phyloP scores from a whole-genome alignment of 2,113 vertebrate genomes.

The Zapus hudsonius region DNA sequence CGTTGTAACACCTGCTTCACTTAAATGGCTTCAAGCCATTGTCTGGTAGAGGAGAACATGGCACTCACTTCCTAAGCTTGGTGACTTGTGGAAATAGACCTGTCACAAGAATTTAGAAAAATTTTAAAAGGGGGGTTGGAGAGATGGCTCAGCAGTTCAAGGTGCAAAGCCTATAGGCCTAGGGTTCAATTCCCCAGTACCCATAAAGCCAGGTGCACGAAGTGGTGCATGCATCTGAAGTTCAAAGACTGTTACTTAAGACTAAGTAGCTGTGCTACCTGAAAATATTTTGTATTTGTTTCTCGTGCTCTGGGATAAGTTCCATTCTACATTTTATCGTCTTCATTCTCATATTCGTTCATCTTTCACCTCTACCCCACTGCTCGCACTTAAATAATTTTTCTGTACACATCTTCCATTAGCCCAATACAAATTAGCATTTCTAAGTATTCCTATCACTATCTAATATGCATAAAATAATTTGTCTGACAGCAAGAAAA shows the following conservation, averaged over 20 bases:
- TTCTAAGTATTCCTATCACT: conserved; percentile 44
- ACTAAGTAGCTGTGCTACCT: not conserved
- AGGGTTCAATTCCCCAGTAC: no score
- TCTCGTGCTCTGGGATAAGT: not conserved
- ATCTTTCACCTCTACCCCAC: not conserved
- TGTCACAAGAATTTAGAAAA: not conserved
- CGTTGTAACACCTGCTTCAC: not conserved
- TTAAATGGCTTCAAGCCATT: not conserved
- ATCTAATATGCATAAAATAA: conserved; percentile 11
- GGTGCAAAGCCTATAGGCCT: not conserved
- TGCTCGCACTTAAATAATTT: conserved; percentile 43
- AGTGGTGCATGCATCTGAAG: no score
- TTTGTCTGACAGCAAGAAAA: conserved; percentile 37
- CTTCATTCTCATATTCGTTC: conserved; percentile 9
- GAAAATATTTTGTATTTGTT: conserved; percentile 21
- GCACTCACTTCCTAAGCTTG: not conserved
- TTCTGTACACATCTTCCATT: not conserved
- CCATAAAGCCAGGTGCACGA: no score
- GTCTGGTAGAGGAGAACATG: not conserved
- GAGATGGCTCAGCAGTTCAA: no score
- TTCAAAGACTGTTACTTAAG: not conserved
- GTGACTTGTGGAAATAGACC: not conserved
- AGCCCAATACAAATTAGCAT: conserved; percentile 37
- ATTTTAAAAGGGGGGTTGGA: not conserved
- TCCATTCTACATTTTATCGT: not conserved